Evolutionary conservation across 2,888 invertebrate species (phyloP), one percentile per base, ranked within the genome.

Genomic region (Lasioglossum pauxillum): DNA sequence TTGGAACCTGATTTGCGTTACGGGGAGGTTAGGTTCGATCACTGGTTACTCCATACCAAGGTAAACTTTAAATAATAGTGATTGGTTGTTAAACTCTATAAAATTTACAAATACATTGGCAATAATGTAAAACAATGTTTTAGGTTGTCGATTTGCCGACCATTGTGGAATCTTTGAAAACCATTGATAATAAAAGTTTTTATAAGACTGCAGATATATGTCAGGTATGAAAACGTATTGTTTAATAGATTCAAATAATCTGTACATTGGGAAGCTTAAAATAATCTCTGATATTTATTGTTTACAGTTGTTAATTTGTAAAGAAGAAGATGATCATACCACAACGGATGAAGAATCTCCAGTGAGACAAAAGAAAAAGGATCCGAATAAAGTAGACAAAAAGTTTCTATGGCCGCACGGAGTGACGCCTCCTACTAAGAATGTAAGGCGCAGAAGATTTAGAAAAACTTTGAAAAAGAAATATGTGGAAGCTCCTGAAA

Each of bases 151-250:
- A 99, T 95, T 95, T 99, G 73, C 99, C 99, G 0, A 98, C 98
- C 8, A 96, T 99, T 12, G 97, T 99, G 27, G 99, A 99, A 95
- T 98, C 99, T 0, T 95, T 98, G 81, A 99, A 99, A 96, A 99
- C 99, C 0, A 98, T 99, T 80, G 99, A 99, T 94, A 97, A 97
- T 87, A 99, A 99, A 95, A 99, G 98, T 93, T 98, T 99, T 92
- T 99, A 99, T 94, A 99, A 99, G 96, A 98, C 99, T 1, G 99
- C 99, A 0, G 99, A 99, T 95, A 97, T 99, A 87, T 98, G 98
- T 92, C 99, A 99, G 96, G 97, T 97, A 80, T 60, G 16, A 27
- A 35, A 78, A 41, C 74, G 16, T 41, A 5, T 69, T 2, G 0
- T 19, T 64, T 19, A 64, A 31, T 31, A 19, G 19, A 31, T 64